phyloP scores from a whole-genome alignment of 2,888 invertebrate species.

The Stenchaetothrips biformis region DNA sequence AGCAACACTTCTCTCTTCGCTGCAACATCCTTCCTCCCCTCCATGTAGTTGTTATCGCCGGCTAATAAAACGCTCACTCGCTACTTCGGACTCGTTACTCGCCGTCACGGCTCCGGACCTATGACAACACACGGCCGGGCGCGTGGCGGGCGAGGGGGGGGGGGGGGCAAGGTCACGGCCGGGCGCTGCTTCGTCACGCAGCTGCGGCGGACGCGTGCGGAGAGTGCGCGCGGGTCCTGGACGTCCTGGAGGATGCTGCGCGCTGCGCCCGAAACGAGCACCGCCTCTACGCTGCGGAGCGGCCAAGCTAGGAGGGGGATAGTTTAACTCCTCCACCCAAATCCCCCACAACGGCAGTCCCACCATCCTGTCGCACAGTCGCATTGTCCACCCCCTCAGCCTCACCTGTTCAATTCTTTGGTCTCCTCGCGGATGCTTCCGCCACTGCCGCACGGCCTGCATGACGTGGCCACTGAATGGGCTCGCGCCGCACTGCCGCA shows the following conservation, averaged over 20 bases:
- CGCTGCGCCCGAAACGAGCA: background rate
- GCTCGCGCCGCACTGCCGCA: too few relatives aligned
- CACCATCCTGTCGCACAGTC: background rate
- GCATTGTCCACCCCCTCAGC: background rate
- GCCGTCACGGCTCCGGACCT: background rate
- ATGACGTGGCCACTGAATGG: background rate
- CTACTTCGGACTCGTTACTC: background rate
- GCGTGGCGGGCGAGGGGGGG: background rate
- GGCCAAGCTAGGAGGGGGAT: too few relatives aligned
- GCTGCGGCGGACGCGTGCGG: background rate
- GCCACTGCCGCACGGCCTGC: background rate
- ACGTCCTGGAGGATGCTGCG: background rate
- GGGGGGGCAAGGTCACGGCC: background rate
- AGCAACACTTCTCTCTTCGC: too few relatives aligned
- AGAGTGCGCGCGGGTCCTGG: background rate
- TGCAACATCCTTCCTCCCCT: background rate
- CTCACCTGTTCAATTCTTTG: too few relatives aligned
- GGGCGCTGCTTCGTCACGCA: background rate
- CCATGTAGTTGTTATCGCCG: background rate
- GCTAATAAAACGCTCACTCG: background rate
- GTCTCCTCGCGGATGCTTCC: background rate
- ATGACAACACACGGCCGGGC: background rate
- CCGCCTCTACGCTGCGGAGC: background rate
- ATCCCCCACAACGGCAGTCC: background rate
- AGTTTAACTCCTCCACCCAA: too few relatives aligned